Conservation (phyloP, 2,113 vertebrate species). For the Cervus canadensis region DNA sequence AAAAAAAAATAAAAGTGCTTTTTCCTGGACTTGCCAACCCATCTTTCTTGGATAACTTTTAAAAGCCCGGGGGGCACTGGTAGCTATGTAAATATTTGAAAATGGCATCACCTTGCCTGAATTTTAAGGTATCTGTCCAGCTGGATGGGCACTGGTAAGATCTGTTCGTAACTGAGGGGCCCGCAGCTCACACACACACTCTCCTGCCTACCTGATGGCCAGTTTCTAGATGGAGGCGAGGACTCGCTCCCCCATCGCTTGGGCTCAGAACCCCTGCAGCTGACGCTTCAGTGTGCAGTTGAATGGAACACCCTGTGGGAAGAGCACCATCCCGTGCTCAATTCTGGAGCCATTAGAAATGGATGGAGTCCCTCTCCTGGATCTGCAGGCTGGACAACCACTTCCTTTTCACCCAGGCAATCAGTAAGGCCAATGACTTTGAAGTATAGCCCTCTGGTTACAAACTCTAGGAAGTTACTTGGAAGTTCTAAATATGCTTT, state of each 20-base stretch:
- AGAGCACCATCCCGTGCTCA: background rate
- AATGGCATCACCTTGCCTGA: background rate
- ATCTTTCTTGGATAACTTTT: background rate
- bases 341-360: background rate
- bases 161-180: background rate
- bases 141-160: background rate
- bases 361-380: background rate
- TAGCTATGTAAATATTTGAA: background rate
- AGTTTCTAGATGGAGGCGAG: background rate
- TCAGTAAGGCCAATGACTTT: background rate
- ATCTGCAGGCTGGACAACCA: background rate
- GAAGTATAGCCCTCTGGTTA: background rate
- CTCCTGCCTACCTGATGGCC: background rate
- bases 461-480: background rate
- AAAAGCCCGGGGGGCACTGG: background rate
- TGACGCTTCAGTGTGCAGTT: background rate
- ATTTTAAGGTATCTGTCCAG: background rate
- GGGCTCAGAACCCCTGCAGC: background rate
- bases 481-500: background rate
- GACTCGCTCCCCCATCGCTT: background rate
- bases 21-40: background rate
- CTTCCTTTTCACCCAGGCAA: background rate
- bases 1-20: background rate
- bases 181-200: background rate
- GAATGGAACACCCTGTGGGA: background rate